Evolutionary conservation across 30 jellyfish, hydroid and myxozoan species (phyloP).

Genomic region (Turritopsis dohrnii): DNA sequence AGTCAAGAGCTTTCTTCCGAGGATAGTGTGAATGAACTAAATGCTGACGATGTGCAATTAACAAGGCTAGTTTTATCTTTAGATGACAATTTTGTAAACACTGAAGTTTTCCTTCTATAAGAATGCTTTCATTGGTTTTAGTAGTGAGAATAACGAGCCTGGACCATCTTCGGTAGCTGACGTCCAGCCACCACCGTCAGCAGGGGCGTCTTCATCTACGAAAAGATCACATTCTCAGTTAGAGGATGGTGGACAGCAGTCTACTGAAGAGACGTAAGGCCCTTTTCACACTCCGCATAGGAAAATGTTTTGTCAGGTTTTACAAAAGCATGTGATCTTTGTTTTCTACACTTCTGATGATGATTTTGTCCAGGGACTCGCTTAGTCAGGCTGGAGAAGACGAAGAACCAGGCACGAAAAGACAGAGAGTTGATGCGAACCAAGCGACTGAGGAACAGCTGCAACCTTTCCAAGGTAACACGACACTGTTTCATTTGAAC

Average conservation of each 20-base stretch:
- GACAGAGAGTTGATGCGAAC: slow-evolving; percentile 22
- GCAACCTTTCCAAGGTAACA: background rate
- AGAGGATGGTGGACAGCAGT: background rate
- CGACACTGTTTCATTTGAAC: background rate
- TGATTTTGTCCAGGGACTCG: background rate
- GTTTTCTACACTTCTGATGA: too few relatives aligned
- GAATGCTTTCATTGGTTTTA: background rate
- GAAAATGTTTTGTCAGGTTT: too few relatives aligned
- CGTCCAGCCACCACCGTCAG: background rate
- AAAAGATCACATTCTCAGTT: background rate
- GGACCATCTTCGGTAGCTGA: background rate
- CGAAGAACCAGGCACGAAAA: slow-evolving; percentile 22
- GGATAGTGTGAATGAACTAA: background rate
- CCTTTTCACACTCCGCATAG: too few relatives aligned
- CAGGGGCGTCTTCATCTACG: background rate
- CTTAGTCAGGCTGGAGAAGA: slow-evolving; percentile 11
- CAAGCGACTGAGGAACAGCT: background rate
- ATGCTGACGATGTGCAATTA: slow-evolving; percentile 5
- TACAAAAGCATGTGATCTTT: too few relatives aligned
- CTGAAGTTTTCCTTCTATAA: background rate
- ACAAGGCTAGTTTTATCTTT: too few relatives aligned
- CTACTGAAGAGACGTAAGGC: background rate
- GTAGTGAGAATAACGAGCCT: background rate
- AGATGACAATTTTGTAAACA: too few relatives aligned
- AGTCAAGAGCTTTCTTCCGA: slow-evolving; percentile 30